A percentile compares a stretch with the other conserved stretches of the same genome.
Conservation (phyloP, 1,140 invertebrate genomes). For the Arctopsyche grandis region DNA sequence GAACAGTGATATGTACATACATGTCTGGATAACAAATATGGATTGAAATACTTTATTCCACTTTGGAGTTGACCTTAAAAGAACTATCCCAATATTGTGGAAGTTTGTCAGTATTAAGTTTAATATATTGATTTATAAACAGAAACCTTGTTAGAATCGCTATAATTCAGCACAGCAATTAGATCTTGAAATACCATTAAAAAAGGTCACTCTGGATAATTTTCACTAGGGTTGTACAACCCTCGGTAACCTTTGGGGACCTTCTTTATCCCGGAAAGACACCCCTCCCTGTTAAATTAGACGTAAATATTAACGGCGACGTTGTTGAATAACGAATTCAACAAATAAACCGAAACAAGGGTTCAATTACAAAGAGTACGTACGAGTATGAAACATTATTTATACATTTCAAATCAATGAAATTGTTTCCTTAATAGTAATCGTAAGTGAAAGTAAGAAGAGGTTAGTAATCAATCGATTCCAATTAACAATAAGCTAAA, state of each 20-base stretch:
- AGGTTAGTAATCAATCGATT: too few species aligned
- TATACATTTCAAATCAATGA: too few species aligned
- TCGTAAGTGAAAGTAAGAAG: too few species aligned
- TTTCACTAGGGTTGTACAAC: conserved; percentile 21
- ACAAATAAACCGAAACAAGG: too few species aligned
- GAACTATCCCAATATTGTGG: too few species aligned
- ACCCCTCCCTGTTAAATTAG: conserved; percentile 35
- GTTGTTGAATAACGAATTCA: neutral
- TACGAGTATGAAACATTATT: too few species aligned
- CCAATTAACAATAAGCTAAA: too few species aligned
- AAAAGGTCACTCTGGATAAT: conserved; percentile 39
- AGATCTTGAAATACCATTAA: conserved; percentile 30
- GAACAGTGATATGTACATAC: neutral
- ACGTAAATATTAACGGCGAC: conserved; percentile 42
- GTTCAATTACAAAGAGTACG: too few species aligned
- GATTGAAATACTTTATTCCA: too few species aligned
- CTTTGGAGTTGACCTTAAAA: too few species aligned
- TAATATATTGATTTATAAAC: neutral
- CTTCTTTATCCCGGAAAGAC: conserved; percentile 15
- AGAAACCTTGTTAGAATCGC: neutral
- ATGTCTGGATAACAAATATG: neutral
- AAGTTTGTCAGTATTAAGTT: too few species aligned
- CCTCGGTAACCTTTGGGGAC: conserved; percentile 37
- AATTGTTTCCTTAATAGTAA: too few species aligned
- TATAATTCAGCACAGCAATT: conserved; percentile 9